phyloP scores from a whole-genome alignment of 1,140 invertebrate species.

The Trichoplusia ni region DNA sequence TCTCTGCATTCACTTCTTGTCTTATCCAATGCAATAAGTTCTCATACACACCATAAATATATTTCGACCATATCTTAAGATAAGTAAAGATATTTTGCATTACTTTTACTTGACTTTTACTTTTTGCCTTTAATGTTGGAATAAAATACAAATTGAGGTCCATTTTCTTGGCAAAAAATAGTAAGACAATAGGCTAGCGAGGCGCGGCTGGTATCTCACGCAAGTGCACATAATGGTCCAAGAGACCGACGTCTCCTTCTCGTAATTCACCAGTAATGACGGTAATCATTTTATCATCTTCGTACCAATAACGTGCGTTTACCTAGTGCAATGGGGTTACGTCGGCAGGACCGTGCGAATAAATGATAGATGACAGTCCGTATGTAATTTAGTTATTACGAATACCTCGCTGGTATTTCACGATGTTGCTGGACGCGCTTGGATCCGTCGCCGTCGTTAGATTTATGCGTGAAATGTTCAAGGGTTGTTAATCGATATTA shows the following conservation, averaged over 20 bases:
- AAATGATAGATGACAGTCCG: constrained; percentile 32
- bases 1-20: too few relatives aligned
- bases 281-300: constrained; percentile 77
- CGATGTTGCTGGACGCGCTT: constrained; percentile 4
- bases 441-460: background rate
- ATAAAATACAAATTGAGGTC: constrained; percentile 8
- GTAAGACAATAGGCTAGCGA: constrained; percentile 52
- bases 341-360: constrained; percentile 50
- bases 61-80: background rate
- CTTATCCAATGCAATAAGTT: background rate
- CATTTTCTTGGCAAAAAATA: constrained; percentile 46
- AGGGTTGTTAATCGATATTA: background rate
- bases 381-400: constrained; percentile 38
- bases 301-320: constrained; percentile 62
- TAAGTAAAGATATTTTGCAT: background rate
- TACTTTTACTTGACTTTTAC: constrained; percentile 29
- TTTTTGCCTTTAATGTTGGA: constrained; percentile 3
- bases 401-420: constrained; percentile 18
- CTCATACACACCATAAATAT: background rate
- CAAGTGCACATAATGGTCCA: constrained; percentile 63
- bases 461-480: constrained; percentile 2
- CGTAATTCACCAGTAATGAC: constrained; percentile 70
- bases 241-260: constrained; percentile 48
- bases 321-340: constrained; percentile 45
- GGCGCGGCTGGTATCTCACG: constrained; percentile 56